Base-by-base conservation (phyloP, 2,797 vertebrate genomes). In the Microctenopoma steveboyesi region DNA sequence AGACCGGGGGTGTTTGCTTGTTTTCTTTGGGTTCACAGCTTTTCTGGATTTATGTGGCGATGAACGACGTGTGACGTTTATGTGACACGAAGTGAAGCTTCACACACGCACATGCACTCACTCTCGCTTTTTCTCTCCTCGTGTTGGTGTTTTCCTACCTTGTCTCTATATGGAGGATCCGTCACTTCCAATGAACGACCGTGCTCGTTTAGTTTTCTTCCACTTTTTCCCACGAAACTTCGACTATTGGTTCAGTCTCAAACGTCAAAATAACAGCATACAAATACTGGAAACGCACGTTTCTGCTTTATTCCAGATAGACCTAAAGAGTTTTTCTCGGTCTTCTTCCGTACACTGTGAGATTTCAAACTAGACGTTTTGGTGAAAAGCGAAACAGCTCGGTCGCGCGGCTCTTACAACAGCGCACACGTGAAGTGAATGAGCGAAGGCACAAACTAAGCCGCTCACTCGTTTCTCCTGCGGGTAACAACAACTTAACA, bases 131-230 rank as follows among this genome's bases (percentile, higher is more conserved):
- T 3, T 4, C 11, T 13, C 30, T 27, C 35, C 4, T 15, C 48
- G 2, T 22, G 3, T 4, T 4, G 43, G 47, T 61, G 45, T 62
- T 6, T 43, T 74, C 77, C 62, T 86, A 88, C 85, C 82, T 87
- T 48, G 70, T 57, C 51, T 46, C 37, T 2, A 35, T 14, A 54
- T 60, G 4, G 18, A 25, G 10, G 52, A 51, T 8, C 65, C 76
- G 72, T 68, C 74, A 77, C 68, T 62, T 12, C 61, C 22, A 15
- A 28, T 54, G 62, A 15, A 43, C 40, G 1, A 59, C 15, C 56
- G n/a, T 69, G 53, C 64, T 18, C 27, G 33, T 15, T 48, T 58
- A 18, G 22, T 78, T 67, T 58, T 72, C 55, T 70, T 76, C 61
- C 54, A 76, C 72, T 78, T 79, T 35, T 66, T 9, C 56, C 30